Base-by-base conservation (phyloP, 1,140 invertebrate genomes). In the Trissolcus basalis region DNA sequence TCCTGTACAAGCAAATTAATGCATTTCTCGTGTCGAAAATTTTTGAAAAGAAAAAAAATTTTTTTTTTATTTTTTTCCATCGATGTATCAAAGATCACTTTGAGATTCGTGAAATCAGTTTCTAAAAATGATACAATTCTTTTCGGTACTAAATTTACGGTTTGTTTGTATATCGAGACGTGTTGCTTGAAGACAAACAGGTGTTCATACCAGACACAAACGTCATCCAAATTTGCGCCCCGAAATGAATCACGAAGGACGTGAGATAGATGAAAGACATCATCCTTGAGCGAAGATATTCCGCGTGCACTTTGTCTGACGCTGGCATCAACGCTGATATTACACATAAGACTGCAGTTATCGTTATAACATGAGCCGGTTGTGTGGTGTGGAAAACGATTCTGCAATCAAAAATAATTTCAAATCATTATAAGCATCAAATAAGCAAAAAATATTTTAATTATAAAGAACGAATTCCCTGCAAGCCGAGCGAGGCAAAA, bases 181-280 rank as follows among this genome's bases (percentile, higher is more conserved):
- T 27, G 19, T 6, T 27, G 19, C 2, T 27, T 27, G 19, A 27
- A 44, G 43, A 13, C 2, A 44, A 13, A 44, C 9, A 39, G 36
- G n/a, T 11, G 9, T 39, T 39, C 51, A 71, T 85, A 94, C 94
- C 93, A 74, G 94, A 96, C 19, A 96, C 91, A 80, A 96, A 94
- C 10, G 94, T 96, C 94, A 96, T 96, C 94, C 95, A 96, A 63
- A 96, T 91, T 87, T 96, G 94, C 8, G 93, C 90, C 12, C 95
- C 95, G 77, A 95, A 92, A 81, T 96, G 94, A 45, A 92, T 90
- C 36, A 93, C 91, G 71, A 95, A 94, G 1, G 93, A 91, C 0
- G 90, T 90, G 11, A 96, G 86, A 83, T 95, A 95, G 8, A 93
- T 83, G 32, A 95, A 89, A 12, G 89, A 88, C 16, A 88, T 81